Evolutionary conservation across 2,888 invertebrate species (phyloP), one percentile per base, ranked within the genome.

Genomic region (Conchocele bisecta): DNA sequence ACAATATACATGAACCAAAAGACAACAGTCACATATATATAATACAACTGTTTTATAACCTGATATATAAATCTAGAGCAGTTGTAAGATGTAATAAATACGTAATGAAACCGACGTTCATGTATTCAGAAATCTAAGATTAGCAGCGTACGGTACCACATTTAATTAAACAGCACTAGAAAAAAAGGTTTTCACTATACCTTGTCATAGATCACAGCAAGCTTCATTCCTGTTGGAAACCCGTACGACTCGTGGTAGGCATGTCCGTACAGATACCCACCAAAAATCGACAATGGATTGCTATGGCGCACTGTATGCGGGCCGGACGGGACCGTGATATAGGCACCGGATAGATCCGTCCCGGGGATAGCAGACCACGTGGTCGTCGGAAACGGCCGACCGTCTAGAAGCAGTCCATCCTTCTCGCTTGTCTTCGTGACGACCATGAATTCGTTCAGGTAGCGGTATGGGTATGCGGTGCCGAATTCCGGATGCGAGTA

Each of bases 161-260:
- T n/a, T n/a, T n/a, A n/a, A n/a, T n/a, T n/a, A n/a, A n/a, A n/a
- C n/a, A n/a, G n/a, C n/a, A n/a, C n/a, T n/a, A n/a, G n/a, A n/a
- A n/a, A n/a, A n/a, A 35, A 41, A 20, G 5, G 42, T 15, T 7
- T 41, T 41, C 11, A 13, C 11, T 50, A 39, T 69, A 72, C 67
- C 31, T 58, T 41, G 39, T 64, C 56, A 35, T 80, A 76, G 17
- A 82, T 69, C 15, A 75, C 39, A n/a, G 77, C 77, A 29, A 79
- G 68, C 46, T 81, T 60, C 79, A 83, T 81, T 13, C 88, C 87
- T 6, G 83, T 77, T 1, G 83, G 74, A 48, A 81, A 79, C 0
- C 81, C 86, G 58, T 86, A 87, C 1, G 83, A 81, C 46, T 88
- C 86, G 37, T 82, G 83, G 31, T 67, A 76, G 2, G 83, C 81